Evolutionary conservation across 2,888 invertebrate genomes (phyloP).

Genomic region (Eupithecia exiguata): DNA sequence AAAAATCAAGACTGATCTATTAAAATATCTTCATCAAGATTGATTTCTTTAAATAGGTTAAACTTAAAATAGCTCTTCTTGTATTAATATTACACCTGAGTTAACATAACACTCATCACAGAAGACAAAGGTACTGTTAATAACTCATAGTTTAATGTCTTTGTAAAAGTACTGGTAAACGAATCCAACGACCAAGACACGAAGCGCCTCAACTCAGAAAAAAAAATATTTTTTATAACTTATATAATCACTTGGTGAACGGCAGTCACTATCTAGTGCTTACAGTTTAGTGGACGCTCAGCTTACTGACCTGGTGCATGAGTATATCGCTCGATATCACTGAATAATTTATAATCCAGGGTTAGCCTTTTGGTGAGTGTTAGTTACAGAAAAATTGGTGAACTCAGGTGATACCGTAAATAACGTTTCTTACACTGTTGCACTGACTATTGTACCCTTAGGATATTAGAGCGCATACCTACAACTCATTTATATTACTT

Average conservation of each 20-base stretch:
- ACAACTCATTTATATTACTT: background rate
- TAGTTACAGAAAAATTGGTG: conserved; percentile 10
- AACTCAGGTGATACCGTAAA: background rate
- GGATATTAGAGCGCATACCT: background rate
- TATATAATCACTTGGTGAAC: background rate
- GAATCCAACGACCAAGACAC: background rate
- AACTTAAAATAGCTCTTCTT: background rate
- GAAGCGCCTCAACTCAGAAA: background rate
- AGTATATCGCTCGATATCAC: background rate
- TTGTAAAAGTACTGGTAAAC: background rate
- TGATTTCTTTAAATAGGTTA: background rate
- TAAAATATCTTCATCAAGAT: background rate
- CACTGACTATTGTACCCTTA: conserved; percentile 30
- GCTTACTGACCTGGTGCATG: background rate
- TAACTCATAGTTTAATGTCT: background rate
- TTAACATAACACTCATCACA: background rate
- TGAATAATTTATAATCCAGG: background rate
- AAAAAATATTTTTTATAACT: background rate
- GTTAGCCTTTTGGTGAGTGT: conserved; percentile 1
- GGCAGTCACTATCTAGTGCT: background rate
- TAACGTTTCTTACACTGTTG: conserved; percentile 4
- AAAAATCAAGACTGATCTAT: background rate
- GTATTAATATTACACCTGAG: background rate
- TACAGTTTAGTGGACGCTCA: background rate
- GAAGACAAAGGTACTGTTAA: background rate